A percentile compares a stretch with the other conserved stretches of the same genome.
Evolutionary conservation across 2,888 invertebrate genomes (phyloP).

Genomic region (Eupithecia inturbata): DNA sequence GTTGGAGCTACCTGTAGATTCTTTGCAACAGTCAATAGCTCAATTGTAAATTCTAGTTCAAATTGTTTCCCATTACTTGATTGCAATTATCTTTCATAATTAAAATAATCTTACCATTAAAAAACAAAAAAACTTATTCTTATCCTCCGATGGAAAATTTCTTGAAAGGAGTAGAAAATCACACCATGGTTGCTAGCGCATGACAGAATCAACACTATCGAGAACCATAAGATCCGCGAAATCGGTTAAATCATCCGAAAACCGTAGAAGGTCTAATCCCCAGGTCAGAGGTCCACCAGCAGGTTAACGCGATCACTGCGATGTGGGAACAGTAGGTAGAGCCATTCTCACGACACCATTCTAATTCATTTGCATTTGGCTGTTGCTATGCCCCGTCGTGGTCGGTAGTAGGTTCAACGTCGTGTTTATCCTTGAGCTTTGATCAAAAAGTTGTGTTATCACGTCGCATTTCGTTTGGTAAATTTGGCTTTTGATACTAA

Average conservation of each 20-base stretch:
- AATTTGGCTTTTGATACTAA: no score
- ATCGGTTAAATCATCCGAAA: constrained; percentile 36
- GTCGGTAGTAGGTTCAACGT: background rate
- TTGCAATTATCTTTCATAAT: no score
- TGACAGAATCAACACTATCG: background rate
- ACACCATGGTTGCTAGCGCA: background rate
- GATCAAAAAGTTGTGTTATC: background rate
- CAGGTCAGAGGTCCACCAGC: constrained; percentile 42
- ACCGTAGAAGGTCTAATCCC: constrained; percentile 49
- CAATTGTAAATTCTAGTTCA: no score
- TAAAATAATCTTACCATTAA: no score
- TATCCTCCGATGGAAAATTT: no score
- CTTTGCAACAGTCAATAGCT: no score
- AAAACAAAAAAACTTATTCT: no score
- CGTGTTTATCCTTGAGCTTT: background rate
- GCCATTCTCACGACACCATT: constrained; percentile 65
- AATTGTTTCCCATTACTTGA: no score
- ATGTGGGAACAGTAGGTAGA: constrained; percentile 61
- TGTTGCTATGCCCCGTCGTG: background rate
- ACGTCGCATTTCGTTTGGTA: no score
- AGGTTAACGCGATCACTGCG: constrained; percentile 56
- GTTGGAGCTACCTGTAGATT: no score
- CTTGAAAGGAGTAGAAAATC: background rate
- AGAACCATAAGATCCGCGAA: constrained; percentile 16
- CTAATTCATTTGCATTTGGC: constrained; percentile 47